phyloP scores from a whole-genome alignment of 1,140 invertebrate genomes.

The Homalodisca vitripennis region DNA sequence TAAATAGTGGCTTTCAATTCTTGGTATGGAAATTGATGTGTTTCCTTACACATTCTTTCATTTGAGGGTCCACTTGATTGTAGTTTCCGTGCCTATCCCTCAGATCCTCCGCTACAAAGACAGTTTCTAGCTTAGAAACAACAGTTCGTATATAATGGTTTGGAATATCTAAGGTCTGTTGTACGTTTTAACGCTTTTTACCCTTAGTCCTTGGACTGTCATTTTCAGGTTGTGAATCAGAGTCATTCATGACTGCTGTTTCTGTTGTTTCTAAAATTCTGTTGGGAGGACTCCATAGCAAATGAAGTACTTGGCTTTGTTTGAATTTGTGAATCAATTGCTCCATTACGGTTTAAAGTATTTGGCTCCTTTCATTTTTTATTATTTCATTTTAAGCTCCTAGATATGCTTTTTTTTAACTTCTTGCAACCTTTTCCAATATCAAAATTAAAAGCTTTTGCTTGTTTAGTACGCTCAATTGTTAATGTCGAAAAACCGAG shows the following conservation, averaged over 20 bases:
- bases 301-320: too few relatives aligned
- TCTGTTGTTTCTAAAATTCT: too few relatives aligned
- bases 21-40: slow-evolving; percentile 36
- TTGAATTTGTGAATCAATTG: too few relatives aligned
- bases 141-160: slow-evolving; percentile 32
- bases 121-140: slow-evolving; percentile 23
- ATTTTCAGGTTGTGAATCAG: neutral
- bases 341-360: too few relatives aligned
- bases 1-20: slow-evolving; percentile 37
- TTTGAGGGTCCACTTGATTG: slow-evolving; percentile 7
- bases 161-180: slow-evolving; percentile 35
- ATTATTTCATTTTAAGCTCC: too few relatives aligned
- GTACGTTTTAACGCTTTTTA: slow-evolving; percentile 8
- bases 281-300: too few relatives aligned
- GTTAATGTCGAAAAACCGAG: neutral
- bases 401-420: too few relatives aligned
- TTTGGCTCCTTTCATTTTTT: too few relatives aligned
- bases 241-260: too few relatives aligned
- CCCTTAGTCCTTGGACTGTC: neutral
- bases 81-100: slow-evolving; percentile 35
- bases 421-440: too few relatives aligned
- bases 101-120: slow-evolving; percentile 20
- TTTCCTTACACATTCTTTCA: slow-evolving; percentile 28
- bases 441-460: neutral
- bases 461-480: neutral